Percentiles rank a stretch among this genome's conserved stretches.
These are phyloP conservation scores for Gephyroberyx darwinii DNA, from an alignment of 2,797 vertebrate genomes.

Conservation along the genomic window DNA sequence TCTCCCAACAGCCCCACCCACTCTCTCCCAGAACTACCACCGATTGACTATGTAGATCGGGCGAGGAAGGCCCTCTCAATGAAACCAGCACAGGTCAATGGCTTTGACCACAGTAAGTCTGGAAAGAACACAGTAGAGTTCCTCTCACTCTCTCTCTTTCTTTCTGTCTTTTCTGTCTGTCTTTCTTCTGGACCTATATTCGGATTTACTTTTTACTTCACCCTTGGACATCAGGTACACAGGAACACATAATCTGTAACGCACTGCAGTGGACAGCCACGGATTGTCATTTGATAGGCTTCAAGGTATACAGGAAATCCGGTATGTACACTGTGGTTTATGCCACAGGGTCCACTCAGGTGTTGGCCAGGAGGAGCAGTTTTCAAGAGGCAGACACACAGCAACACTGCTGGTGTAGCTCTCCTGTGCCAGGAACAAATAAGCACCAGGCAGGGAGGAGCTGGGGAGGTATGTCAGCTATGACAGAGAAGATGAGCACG, in stretches of 20 bases:
- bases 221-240: constrained; percentile 10
- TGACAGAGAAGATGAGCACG: constrained; percentile 41
- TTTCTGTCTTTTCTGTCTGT: background rate
- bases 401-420: constrained; percentile 45
- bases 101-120: constrained; percentile 72
- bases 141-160: background rate
- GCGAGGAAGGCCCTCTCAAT: background rate
- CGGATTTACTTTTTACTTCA: background rate
- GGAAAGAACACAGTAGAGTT: background rate
- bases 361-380: constrained; percentile 23
- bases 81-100: constrained; percentile 54
- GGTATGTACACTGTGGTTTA: constrained; percentile 13
- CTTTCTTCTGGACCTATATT: background rate
- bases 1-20: constrained; percentile 26
- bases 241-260: background rate
- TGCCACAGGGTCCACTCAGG: constrained; percentile 14
- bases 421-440: constrained; percentile 46
- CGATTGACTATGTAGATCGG: constrained; percentile 70
- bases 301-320: constrained; percentile 1
- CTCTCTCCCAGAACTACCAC: constrained; percentile 59
- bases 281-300: background rate
- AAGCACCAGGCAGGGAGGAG: constrained; percentile 54
- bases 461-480: constrained; percentile 72
- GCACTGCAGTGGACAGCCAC: constrained; percentile 21
- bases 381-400: constrained; percentile 29